These are phyloP conservation scores for Indicator maculatus DNA, from an alignment of 2,113 vertebrate genomes.

Conservation along the genomic window DNA sequence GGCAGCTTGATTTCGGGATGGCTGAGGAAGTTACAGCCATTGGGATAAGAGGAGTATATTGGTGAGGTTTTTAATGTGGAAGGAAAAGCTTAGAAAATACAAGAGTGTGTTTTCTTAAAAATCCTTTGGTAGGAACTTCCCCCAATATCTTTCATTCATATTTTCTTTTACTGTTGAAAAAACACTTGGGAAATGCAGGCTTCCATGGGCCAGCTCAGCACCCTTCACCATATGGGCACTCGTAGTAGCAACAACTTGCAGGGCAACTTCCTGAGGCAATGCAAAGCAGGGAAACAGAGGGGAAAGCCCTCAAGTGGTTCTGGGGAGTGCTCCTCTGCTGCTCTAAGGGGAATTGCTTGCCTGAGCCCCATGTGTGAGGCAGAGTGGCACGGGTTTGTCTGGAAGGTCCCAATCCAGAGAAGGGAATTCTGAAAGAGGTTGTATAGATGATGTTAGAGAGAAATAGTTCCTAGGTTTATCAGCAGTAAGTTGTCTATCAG, in stretches of 20 bases:
- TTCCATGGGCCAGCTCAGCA: neutral
- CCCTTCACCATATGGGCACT: neutral
- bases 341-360: fast-evolving
- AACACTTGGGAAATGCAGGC: fast-evolving
- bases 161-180: neutral
- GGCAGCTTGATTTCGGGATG: neutral
- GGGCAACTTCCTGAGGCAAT: fast-evolving
- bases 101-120: neutral
- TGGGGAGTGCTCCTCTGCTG: fast-evolving
- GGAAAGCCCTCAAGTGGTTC: neutral
- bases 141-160: neutral
- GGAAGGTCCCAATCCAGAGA: neutral
- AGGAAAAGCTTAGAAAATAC: neutral
- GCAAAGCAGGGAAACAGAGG: fast-evolving
- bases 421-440: neutral
- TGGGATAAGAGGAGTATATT: neutral
- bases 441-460: neutral
- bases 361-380: neutral
- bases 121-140: neutral
- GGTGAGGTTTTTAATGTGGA: neutral
- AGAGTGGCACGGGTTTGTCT: neutral
- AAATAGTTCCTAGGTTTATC: neutral
- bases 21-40: neutral
- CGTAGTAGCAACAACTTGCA: fast-evolving
- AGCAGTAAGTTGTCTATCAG: neutral